Conservation (phyloP, 1,140 invertebrate species). For the Euglossa dilemma region DNA sequence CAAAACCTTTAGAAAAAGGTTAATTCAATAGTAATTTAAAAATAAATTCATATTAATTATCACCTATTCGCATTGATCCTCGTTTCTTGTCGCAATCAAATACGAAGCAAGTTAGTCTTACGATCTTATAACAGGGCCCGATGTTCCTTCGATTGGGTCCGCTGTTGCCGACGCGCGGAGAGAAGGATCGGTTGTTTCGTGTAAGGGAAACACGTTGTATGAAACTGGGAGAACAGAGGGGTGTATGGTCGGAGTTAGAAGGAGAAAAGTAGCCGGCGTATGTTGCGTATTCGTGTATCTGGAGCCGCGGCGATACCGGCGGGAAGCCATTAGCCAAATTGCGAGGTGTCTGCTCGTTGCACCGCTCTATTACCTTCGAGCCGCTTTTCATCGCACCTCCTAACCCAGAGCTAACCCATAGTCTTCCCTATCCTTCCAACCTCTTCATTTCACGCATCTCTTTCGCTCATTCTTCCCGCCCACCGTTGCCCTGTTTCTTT, state of each 20-base stretch:
- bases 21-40: too few species aligned
- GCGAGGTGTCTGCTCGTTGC: constrained; percentile 80
- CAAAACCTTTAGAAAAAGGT: too few species aligned
- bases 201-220: too few species aligned
- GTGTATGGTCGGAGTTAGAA: not conserved
- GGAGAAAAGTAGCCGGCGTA: constrained; percentile 30
- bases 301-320: constrained; percentile 64
- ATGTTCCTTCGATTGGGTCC: too few species aligned
- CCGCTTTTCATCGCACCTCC: constrained; percentile 31
- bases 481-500: too few species aligned
- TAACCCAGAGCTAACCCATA: not conserved
- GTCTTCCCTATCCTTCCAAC: not conserved
- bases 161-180: too few species aligned
- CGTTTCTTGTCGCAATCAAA: too few species aligned
- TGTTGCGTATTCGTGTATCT: constrained; percentile 24
- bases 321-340: constrained; percentile 80
- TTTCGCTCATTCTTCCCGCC: not conserved
- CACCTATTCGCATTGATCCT: too few species aligned
- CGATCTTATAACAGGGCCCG: too few species aligned
- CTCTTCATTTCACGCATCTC: not conserved
- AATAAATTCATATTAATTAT: too few species aligned
- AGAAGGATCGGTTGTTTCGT: too few species aligned
- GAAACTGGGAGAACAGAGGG: not conserved
- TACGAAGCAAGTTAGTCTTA: too few species aligned
- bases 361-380: constrained; percentile 78